Percentiles rank a stretch among this genome's conserved stretches.
phyloP scores from a whole-genome alignment of 2,113 vertebrate species.

The Sander vitreus region DNA sequence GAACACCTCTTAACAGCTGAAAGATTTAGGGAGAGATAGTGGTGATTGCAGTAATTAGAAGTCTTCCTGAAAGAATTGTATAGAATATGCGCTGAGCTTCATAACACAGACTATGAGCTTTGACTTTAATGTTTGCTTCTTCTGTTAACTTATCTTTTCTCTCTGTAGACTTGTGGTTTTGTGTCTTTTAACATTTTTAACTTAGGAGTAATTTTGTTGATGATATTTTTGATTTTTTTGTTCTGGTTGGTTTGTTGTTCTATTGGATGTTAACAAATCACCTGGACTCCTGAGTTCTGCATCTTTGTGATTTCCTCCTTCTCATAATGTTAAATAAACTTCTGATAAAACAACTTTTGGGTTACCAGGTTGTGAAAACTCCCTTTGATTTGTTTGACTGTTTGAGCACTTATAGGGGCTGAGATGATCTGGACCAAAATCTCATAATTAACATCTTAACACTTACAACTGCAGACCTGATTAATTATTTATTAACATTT shows the following conservation, averaged over 20 bases:
- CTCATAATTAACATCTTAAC: background rate
- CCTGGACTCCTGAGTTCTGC: too few species aligned
- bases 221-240: background rate
- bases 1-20: too few species aligned
- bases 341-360: background rate
- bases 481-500: background rate
- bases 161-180: background rate
- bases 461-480: background rate
- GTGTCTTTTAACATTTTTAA: background rate
- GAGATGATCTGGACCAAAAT: background rate
- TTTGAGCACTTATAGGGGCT: background rate
- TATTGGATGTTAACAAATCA: background rate
- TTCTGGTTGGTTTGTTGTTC: background rate
- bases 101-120: slow-evolving; percentile 11
- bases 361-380: background rate
- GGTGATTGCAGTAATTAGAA: too few species aligned
- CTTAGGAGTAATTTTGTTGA: background rate
- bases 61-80: too few species aligned
- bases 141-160: background rate
- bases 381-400: background rate
- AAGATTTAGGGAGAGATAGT: too few species aligned
- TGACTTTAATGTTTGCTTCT: background rate
- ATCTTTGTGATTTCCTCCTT: background rate
- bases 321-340: background rate
- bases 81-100: too few species aligned